phyloP scores from a whole-genome alignment of 2,888 invertebrate species.

The Fragum fragum region DNA sequence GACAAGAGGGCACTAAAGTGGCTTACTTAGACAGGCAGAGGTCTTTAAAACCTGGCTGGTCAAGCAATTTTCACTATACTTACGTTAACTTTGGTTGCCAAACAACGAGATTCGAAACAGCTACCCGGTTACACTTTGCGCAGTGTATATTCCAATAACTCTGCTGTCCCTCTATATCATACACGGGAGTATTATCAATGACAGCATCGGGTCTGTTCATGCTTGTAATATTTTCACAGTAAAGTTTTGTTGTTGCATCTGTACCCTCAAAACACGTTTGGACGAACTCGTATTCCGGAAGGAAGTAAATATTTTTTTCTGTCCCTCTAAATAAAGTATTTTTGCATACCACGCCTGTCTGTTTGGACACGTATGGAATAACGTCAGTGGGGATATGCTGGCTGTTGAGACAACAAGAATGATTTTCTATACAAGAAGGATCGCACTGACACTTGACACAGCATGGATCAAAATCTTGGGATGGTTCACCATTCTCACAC shows the following conservation, averaged over 20 bases:
- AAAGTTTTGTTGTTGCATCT: not conserved
- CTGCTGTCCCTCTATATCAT: not conserved
- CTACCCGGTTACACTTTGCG: not conserved
- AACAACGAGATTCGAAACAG: not conserved
- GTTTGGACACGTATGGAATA: not conserved
- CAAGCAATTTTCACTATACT: not conserved
- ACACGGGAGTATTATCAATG: not conserved
- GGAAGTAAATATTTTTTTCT: not conserved
- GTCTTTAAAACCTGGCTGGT: too few species aligned
- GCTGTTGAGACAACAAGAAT: not conserved
- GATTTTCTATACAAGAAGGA: not conserved
- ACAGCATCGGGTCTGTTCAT: not conserved
- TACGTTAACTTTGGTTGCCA: constrained; percentile 3
- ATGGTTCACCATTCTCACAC: not conserved
- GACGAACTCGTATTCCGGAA: constrained; percentile 11
- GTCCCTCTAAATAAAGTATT: not conserved
- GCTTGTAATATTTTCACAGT: not conserved
- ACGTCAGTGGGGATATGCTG: not conserved
- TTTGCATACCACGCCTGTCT: not conserved
- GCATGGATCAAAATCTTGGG: not conserved
- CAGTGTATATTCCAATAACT: not conserved
- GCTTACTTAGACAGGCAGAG: too few species aligned
- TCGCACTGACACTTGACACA: not conserved
- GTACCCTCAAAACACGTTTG: not conserved
- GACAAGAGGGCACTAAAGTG: too few species aligned